Conservation (phyloP, 1,140 invertebrate species). For the Ooceraea biroi region DNA sequence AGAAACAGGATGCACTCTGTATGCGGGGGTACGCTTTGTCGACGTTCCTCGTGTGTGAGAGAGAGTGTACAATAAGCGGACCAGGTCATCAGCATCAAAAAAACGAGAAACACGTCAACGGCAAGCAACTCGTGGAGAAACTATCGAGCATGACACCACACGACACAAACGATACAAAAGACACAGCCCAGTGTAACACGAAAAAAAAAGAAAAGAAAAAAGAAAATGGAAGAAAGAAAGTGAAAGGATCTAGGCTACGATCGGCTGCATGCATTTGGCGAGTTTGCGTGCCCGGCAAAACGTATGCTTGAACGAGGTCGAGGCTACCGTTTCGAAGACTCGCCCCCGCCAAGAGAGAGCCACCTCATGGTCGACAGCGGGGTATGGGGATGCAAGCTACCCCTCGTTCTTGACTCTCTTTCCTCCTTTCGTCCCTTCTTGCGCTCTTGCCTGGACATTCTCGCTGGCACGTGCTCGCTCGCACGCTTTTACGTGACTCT, state of each 20-base stretch:
- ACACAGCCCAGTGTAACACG: not conserved
- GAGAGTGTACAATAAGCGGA: not conserved
- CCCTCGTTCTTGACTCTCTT: conserved; percentile 4
- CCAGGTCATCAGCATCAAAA: not conserved
- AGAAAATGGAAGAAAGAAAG: not conserved
- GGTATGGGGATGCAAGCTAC: too few species aligned
- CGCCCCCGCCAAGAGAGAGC: not conserved
- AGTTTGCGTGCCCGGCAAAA: conserved; percentile 62
- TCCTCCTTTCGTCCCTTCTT: conserved; percentile 55
- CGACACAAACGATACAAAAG: not conserved
- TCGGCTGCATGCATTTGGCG: conserved; percentile 66
- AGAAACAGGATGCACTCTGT: conserved; percentile 60
- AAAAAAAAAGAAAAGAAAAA: not conserved
- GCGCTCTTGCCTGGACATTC: conserved; percentile 41
- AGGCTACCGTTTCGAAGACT: not conserved
- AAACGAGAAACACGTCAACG: not conserved
- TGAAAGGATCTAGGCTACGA: conserved; percentile 50
- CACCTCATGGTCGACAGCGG: not conserved
- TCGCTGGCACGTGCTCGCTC: conserved; percentile 43
- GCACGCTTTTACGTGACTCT: conserved; percentile 7
- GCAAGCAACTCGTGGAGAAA: conserved; percentile 13
- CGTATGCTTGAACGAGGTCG: conserved; percentile 15
- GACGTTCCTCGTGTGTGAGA: conserved; percentile 9
- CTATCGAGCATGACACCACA: not conserved
- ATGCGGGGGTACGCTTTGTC: not conserved